phyloP scores from a whole-genome alignment of 2,797 vertebrate species.

The Steatocranus sp. region DNA sequence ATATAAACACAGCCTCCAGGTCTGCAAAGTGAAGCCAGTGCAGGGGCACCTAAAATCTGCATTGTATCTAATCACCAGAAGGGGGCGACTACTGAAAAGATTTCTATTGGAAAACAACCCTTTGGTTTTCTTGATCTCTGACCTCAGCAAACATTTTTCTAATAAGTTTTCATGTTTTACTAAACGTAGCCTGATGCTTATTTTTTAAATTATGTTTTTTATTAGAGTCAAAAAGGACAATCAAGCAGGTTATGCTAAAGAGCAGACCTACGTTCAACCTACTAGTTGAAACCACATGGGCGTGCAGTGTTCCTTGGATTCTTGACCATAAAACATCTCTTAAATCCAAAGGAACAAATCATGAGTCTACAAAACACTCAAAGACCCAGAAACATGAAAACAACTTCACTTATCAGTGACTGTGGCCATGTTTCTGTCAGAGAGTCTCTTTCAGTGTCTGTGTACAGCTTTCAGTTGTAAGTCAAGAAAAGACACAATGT shows the following conservation, averaged over 20 bases:
- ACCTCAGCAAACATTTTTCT: not conserved
- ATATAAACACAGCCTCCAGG: not conserved
- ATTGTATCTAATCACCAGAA: not conserved
- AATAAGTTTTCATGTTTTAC: not conserved
- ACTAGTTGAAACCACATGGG: not conserved
- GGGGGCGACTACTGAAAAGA: not conserved
- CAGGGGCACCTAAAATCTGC: accelerated
- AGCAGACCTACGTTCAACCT: accelerated
- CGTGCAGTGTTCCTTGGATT: not conserved
- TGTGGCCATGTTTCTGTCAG: not conserved
- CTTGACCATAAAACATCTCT: not conserved
- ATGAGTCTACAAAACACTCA: not conserved
- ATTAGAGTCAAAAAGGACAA: not conserved
- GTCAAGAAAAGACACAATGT: not conserved
- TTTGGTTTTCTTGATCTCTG: not conserved
- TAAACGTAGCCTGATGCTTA: not conserved
- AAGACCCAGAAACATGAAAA: not conserved
- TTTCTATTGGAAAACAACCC: not conserved
- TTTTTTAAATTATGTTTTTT: not conserved
- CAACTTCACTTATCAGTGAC: not conserved
- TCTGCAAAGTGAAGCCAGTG: not conserved
- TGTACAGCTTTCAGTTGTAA: not conserved
- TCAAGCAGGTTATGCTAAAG: not conserved
- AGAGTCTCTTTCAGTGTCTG: not conserved
- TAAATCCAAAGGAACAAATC: not conserved